Evolutionary conservation across 1,140 invertebrate genomes (phyloP).

Genomic region (Himalopsyche phryganea): DNA sequence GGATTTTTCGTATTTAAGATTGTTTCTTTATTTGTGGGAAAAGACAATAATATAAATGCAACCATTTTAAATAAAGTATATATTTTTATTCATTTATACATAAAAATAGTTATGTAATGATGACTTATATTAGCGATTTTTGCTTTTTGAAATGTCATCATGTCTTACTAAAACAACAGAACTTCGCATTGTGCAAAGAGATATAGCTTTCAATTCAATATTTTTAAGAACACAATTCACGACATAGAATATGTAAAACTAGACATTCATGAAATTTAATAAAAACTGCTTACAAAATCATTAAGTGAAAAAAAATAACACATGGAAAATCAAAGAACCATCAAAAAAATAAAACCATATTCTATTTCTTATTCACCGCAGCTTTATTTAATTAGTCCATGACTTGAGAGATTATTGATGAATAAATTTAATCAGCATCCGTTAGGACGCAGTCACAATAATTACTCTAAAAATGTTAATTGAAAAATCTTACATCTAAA

Average conservation of each 20-base stretch:
- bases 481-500: conserved; percentile 7
- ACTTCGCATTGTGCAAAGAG: conserved; percentile 16
- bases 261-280: not conserved
- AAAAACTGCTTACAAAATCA: not conserved
- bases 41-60: not conserved
- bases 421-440: not conserved
- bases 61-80: conserved; percentile 20
- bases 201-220: conserved; percentile 10
- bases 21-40: too few species aligned
- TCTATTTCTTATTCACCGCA: not conserved
- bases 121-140: conserved; percentile 3
- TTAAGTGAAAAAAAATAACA: not conserved
- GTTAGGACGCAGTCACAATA: conserved; percentile 1
- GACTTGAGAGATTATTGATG: not conserved
- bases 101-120: conserved; percentile 28
- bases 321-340: conserved; percentile 1
- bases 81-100: conserved; percentile 18
- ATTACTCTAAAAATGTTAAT: conserved; percentile 9
- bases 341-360: conserved; percentile 4
- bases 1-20: too few species aligned
- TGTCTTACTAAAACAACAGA: conserved; percentile 8
- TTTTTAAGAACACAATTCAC: conserved; percentile 3
- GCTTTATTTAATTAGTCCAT: not conserved
- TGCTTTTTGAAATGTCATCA: conserved; percentile 7
- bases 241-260: conserved; percentile 5